Conservation (phyloP, 1,140 invertebrate species). For the Hyposmocoma kahamanoa region DNA sequence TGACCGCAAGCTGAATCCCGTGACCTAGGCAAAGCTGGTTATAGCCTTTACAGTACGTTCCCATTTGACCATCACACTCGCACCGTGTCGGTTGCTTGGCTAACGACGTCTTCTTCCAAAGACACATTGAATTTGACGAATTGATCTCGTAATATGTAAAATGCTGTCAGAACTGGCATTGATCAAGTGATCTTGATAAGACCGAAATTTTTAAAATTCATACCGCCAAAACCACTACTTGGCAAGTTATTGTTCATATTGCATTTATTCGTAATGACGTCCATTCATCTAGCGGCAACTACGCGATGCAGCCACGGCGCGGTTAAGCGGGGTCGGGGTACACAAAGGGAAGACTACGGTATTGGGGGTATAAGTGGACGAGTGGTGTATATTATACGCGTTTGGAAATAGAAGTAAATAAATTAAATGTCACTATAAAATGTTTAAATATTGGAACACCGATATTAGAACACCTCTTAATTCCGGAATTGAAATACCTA, state of each 20-base stretch:
- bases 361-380: no score
- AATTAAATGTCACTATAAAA: no score
- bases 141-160: background rate
- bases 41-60: background rate
- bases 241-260: background rate
- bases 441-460: no score
- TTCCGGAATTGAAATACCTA: no score
- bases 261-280: background rate
- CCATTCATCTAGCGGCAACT: background rate
- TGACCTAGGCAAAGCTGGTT: background rate
- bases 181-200: background rate
- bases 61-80: background rate
- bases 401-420: no score
- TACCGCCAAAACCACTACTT: background rate
- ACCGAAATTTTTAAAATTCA: background rate
- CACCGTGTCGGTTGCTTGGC: background rate
- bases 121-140: background rate
- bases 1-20: background rate
- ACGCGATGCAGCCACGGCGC: no score
- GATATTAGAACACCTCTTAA: no score
- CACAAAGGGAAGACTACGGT: no score
- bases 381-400: no score
- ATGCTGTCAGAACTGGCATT: background rate
- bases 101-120: background rate
- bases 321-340: no score